Conservation (phyloP, 2,888 invertebrate genomes). For the Ephialtes manifestator region DNA sequence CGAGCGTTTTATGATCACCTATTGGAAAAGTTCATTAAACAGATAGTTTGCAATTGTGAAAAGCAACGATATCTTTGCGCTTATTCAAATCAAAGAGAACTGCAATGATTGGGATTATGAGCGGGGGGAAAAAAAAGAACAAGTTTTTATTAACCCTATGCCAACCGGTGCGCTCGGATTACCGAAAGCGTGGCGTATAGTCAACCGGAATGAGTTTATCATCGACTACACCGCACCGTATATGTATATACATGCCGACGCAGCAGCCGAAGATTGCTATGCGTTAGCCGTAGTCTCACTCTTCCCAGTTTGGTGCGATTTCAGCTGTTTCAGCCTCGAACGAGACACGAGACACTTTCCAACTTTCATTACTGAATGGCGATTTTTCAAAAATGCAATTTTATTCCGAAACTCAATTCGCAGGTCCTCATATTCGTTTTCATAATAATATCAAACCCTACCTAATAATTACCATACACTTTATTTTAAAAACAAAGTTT, state of each 20-base stretch:
- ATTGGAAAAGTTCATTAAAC: neutral
- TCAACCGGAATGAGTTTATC: slow-evolving; percentile 10
- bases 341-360: neutral
- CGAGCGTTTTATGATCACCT: neutral
- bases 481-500: too few species aligned
- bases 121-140: neutral
- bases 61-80: neutral
- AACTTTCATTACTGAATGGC: neutral
- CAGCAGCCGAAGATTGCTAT: slow-evolving; percentile 13
- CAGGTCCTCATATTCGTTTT: neutral
- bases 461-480: too few species aligned
- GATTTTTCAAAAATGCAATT: neutral
- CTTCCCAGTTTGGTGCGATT: slow-evolving; percentile 14
- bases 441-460: neutral
- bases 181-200: slow-evolving; percentile 16
- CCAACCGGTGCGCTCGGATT: neutral
- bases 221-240: neutral
- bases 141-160: slow-evolving; percentile 15
- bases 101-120: neutral
- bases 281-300: slow-evolving; percentile 2
- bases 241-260: slow-evolving; percentile 2
- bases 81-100: neutral
- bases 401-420: neutral
- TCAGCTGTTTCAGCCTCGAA: neutral
- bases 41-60: neutral